These are phyloP conservation scores for Carposina sasakii DNA, from an alignment of 1,140 invertebrate genomes.

Conservation along the genomic window DNA sequence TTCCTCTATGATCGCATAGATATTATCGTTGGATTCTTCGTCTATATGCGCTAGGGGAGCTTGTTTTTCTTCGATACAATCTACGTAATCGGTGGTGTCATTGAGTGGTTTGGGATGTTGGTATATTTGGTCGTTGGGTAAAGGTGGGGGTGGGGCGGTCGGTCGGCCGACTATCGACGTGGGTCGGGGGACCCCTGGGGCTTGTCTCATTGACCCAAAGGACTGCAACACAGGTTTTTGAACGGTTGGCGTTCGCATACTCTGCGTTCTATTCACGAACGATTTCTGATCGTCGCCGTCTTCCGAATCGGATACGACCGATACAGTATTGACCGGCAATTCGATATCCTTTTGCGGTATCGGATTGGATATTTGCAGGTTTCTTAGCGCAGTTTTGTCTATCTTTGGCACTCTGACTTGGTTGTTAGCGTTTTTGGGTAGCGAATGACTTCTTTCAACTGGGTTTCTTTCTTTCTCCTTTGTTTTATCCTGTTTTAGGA, in stretches of 20 bases:
- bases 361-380: constrained; percentile 85
- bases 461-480: constrained; percentile 73
- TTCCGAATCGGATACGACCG: constrained; percentile 72
- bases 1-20: constrained; percentile 90
- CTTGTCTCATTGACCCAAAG: constrained; percentile 85
- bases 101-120: constrained; percentile 59
- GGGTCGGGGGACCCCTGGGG: constrained; percentile 76
- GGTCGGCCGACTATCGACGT: constrained; percentile 77
- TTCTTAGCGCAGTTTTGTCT: constrained; percentile 81
- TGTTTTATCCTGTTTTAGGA: constrained; percentile 77
- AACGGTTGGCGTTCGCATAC: constrained; percentile 77
- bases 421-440: constrained; percentile 74
- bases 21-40: constrained; percentile 83
- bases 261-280: constrained; percentile 82
- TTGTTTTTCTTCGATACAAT: constrained; percentile 80
- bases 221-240: constrained; percentile 77
- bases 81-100: constrained; percentile 77
- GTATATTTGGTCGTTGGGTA: constrained; percentile 71
- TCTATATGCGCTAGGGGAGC: constrained; percentile 76
- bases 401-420: constrained; percentile 77
- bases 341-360: constrained; percentile 81
- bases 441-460: constrained; percentile 73
- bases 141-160: constrained; percentile 78
- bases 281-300: constrained; percentile 65
- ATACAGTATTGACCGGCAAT: constrained; percentile 72